Conservation (phyloP, 2,797 vertebrate species). For the Adelosebastes latens region DNA sequence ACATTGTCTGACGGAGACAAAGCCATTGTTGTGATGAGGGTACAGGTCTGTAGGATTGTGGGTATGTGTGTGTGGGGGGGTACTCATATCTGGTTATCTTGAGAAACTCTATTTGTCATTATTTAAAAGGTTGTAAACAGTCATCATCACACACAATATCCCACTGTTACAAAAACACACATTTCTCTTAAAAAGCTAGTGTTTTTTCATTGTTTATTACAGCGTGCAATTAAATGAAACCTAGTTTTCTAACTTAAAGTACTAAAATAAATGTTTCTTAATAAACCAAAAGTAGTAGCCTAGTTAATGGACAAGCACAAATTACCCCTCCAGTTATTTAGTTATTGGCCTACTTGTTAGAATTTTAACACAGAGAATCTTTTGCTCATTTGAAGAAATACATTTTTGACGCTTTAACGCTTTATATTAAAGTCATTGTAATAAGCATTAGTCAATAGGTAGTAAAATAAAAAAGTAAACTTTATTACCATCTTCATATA, state of each 20-base stretch:
- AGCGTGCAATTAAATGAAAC: background rate
- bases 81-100: conserved; percentile 21
- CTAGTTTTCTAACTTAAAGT: background rate
- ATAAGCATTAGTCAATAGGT: background rate
- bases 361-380: background rate
- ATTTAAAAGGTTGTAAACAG: conserved; percentile 31
- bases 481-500: no score
- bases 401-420: background rate
- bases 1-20: conserved; percentile 72
- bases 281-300: background rate
- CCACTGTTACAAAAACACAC: background rate
- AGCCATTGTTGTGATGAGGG: conserved; percentile 63
- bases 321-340: background rate
- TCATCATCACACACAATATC: conserved; percentile 8
- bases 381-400: background rate
- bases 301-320: background rate
- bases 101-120: conserved; percentile 35
- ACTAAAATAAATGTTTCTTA: background rate
- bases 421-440: background rate
- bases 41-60: conserved; percentile 36
- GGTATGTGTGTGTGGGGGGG: conserved; percentile 16
- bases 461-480: no score
- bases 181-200: background rate
- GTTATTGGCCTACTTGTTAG: background rate
- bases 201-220: background rate